Conservation (phyloP, 2,113 vertebrate genomes). For the Corydoras maculifer region DNA sequence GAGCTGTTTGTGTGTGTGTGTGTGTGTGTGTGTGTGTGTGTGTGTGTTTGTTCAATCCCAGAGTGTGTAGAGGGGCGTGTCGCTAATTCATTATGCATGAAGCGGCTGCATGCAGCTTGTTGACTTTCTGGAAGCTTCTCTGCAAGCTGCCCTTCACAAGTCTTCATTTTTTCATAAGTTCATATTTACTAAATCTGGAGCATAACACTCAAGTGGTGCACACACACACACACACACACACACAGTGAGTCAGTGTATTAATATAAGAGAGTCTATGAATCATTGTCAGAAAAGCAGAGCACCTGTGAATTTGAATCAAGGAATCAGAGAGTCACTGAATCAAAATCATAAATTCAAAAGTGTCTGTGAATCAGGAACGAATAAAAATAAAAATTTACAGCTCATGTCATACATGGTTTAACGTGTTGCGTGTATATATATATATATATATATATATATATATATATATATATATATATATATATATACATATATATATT, state of each 20-base stretch:
- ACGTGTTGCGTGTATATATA: too few species aligned
- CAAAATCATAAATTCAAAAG: too few species aligned
- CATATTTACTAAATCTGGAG: conserved; percentile 29
- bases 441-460: too few species aligned
- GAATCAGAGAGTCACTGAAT: too few species aligned
- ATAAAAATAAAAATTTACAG: too few species aligned
- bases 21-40: conserved; percentile 6
- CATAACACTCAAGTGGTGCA: conserved; percentile 3
- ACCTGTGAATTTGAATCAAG: too few species aligned
- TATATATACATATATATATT: too few species aligned
- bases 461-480: too few species aligned
- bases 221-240: conserved; percentile 36
- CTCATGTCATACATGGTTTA: too few species aligned
- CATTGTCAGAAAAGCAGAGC: too few species aligned
- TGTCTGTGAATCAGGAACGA: too few species aligned
- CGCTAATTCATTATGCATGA: conserved; percentile 35
- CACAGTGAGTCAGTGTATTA: conserved; percentile 4
- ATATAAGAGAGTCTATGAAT: too few species aligned
- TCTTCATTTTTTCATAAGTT: conserved; percentile 36
- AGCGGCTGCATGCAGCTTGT: conserved; percentile 19
- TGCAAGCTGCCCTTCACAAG: conserved; percentile 21
- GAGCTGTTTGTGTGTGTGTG: conserved; percentile 21
- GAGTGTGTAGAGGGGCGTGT: conserved; percentile 14
- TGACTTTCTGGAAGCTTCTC: conserved; percentile 41
- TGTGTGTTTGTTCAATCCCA: conserved; percentile 7